Evolutionary conservation across 1,140 invertebrate species (phyloP), one percentile per base, ranked within the genome.

Genomic region (Tetraneura akinire): DNA sequence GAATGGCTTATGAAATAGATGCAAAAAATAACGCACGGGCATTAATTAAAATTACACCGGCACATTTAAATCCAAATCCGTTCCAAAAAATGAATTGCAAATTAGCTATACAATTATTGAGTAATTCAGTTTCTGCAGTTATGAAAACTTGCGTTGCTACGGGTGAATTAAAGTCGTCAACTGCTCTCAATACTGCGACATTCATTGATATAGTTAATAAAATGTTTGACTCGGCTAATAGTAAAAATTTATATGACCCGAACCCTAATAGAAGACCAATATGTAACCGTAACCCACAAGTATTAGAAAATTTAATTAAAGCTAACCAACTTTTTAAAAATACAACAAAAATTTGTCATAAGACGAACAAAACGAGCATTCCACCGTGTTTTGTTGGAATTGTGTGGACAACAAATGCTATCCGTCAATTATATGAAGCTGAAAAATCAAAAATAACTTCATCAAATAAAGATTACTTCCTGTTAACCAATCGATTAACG

Each of bases 111-210:
- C 60, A 64, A 64, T 37, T 64, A 29, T 16, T 64, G 23, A 64
- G 60, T 64, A 32, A 64, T 32, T 64, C 62, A n/a, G 62, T 66
- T 32, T 32, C 62, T 37, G 62, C 62, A 66, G 29, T n/a, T 18
- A 37, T 66, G 11, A 42, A 66, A 66, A 66, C 62, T 66, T 66
- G 62, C 29, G 29, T 66, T 42, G 16, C 37, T 16, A 66, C 62
- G 9, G n/a, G 37, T n/a, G 62, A 66, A 32, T n/a, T 37, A 37
- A 66, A 8, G n/a, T 64, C 29, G 16, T 18, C 26, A 64, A 64
- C 62, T 2, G 62, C 29, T 64, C 23, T 57, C 21, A 57, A 57
- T 57, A 57, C 53, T 10, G 53, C 53, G 10, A 55, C 6, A 2
- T 57, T 57, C 13, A 57, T 57, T 4, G 21, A 23, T 11, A n/a